Evolutionary conservation across 64 coral and sea anemone genomes (phyloP).

Genomic region (Astreopora myriophthalma): DNA sequence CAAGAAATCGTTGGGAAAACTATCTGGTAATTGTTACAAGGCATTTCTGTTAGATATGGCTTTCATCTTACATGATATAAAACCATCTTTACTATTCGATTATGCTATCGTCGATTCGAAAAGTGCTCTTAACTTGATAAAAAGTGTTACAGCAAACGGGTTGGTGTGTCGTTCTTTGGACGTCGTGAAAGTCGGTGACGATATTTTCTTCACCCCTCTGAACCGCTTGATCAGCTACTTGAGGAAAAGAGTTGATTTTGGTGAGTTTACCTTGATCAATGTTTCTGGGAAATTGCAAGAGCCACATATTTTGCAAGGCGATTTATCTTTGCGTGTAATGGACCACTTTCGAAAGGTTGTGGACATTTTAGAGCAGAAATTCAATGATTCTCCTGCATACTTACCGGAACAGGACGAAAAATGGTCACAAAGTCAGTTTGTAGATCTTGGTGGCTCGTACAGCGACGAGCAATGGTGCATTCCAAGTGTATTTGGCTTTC

Average conservation of each 20-base stretch:
- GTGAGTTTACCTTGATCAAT: constrained; percentile 29
- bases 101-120: constrained; percentile 9
- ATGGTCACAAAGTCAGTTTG: neutral
- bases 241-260: neutral
- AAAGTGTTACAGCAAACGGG: neutral
- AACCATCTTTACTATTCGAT: constrained; percentile 56
- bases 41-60: constrained; percentile 17
- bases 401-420: neutral
- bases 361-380: neutral
- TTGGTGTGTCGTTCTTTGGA: neutral
- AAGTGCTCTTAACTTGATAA: neutral
- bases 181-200: constrained; percentile 12
- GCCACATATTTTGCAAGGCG: neutral
- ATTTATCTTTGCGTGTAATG: neutral
- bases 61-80: constrained; percentile 16
- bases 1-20: constrained; percentile 40
- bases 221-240: neutral
- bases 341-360: neutral
- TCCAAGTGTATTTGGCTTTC: constrained; percentile 50
- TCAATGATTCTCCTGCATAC: neutral
- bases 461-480: neutral
- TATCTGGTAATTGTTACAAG: neutral
- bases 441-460: neutral
- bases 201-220: constrained; percentile 23
- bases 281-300: constrained; percentile 33